Evolutionary conservation across 2,888 invertebrate genomes (phyloP), one percentile per base, ranked within the genome.

Genomic region (Caenorhabditis sinica): DNA sequence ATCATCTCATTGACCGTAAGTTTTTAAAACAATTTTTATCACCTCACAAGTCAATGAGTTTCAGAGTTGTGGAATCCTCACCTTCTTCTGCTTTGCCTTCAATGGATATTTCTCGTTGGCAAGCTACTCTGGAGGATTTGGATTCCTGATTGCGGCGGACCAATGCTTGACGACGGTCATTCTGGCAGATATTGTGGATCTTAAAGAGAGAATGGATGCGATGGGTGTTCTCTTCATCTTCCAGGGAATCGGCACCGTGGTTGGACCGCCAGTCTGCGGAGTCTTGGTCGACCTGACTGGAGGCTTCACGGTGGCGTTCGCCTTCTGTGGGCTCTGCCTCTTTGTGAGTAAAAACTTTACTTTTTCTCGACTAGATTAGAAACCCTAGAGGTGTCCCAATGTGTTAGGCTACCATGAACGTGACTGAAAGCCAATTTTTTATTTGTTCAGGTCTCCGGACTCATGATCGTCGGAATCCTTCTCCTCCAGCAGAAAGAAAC

Each of bases 111-210:
- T 94, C 91, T 94, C 95, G 11, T 94, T 97, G 90, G 95, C 95
- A 25, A 90, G 96, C 74, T 98, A 96, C 93, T 95, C 96, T 30
- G 94, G 95, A 45, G 94, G 95, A 11, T 97, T 88, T 76, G 86
- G 87, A 61, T 91, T 92, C 87, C 83, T 90, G n/a, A 91, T 92
- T 66, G 87, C 90, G 43, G 91, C 91, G 86, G 98, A 97, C 94
- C 97, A 99, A 92, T 97, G 98, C 17, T 94, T 99, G 83, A 98
- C 98, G 45, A 98, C 98, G 66, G 98, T 99, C 93, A 97, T 99
- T 93, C 95, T 99, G 86, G 98, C 98, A 90, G 98, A 99, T 93
- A 94, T 98, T 56, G 95, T 99, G 60, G 98, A 98, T 1, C 94
- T 99, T 93, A 97, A 98, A 93, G 96, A 96, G 93, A 94, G 99